phyloP scores from a whole-genome alignment of 2,113 vertebrate genomes.

The Chrysemys picta region DNA sequence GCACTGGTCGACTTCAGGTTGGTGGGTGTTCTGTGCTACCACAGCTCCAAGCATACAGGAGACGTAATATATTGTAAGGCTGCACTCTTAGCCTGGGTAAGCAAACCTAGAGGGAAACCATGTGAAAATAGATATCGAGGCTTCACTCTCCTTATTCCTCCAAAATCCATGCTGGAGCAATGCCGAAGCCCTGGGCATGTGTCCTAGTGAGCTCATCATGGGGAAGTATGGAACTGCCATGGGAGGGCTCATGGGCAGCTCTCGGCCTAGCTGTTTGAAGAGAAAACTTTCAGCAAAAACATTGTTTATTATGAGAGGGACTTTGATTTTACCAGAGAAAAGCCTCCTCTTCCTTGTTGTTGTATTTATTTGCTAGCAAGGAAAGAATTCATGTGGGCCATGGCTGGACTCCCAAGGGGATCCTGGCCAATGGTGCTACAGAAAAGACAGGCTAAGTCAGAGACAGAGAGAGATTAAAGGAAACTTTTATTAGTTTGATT shows the following conservation, averaged over 20 bases:
- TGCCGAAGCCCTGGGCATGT: constrained; percentile 15
- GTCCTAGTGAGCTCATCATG: constrained; percentile 26
- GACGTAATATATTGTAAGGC: not conserved
- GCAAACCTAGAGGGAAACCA: not conserved
- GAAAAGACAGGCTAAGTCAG: not conserved
- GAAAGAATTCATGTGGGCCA: constrained; percentile 26
- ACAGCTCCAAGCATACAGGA: not conserved
- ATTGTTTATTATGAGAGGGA: constrained; percentile 18
- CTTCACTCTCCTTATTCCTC: not conserved
- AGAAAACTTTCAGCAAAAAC: not conserved
- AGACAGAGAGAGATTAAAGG: rapidly evolving
- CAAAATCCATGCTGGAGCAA: not conserved
- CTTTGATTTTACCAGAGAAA: not conserved
- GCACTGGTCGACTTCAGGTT: not conserved
- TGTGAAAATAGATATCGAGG: rapidly evolving
- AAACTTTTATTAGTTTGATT: not conserved
- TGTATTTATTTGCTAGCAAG: constrained; percentile 18
- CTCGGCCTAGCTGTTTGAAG: not conserved
- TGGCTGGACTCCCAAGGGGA: not conserved
- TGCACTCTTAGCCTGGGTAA: not conserved
- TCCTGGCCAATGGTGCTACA: not conserved
- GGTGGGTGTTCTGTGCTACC: not conserved
- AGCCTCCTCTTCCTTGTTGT: not conserved
- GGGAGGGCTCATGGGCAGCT: not conserved
- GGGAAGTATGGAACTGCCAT: not conserved